These are phyloP conservation scores for Nipponacmea schrenckii DNA, from an alignment of 2,888 invertebrate species.

Conservation along the genomic window DNA sequence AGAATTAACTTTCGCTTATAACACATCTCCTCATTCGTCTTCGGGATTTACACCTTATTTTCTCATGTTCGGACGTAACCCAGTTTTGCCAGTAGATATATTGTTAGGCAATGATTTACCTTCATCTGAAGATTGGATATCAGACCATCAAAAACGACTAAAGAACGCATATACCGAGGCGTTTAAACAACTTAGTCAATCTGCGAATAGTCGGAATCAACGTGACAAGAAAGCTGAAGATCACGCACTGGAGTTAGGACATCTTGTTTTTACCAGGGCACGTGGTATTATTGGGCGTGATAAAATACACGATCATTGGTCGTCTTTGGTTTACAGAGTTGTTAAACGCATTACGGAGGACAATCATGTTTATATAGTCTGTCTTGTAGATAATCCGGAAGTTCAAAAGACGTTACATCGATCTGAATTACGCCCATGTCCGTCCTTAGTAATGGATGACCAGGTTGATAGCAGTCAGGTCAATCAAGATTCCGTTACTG, in stretches of 20 bases:
- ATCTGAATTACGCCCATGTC: conserved; percentile 5
- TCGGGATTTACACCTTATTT: no score
- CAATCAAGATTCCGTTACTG: no score
- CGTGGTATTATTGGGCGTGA: conserved; percentile 5
- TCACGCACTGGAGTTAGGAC: conserved; percentile 3
- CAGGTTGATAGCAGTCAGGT: no score
- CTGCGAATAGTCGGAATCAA: background rate
- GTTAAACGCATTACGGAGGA: background rate
- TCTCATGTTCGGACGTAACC: no score
- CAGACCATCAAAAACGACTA: background rate
- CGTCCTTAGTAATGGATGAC: no score
- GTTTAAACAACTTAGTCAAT: background rate
- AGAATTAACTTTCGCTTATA: no score
- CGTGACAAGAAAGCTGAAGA: conserved; percentile 11
- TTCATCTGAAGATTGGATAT: no score
- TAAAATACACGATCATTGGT: conserved; percentile 19
- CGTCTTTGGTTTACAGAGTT: background rate
- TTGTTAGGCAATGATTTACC: no score
- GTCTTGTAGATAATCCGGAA: background rate
- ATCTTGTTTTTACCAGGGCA: conserved; percentile 13
- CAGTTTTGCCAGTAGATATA: no score
- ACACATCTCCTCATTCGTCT: no score
- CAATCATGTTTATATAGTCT: conserved; percentile 9
- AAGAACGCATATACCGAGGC: background rate
- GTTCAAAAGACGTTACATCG: conserved; percentile 6